These are phyloP conservation scores for Stichopus chloronotus DNA, from an alignment of 35 echinoderm and acorn worm genomes.

Conservation along the genomic window DNA sequence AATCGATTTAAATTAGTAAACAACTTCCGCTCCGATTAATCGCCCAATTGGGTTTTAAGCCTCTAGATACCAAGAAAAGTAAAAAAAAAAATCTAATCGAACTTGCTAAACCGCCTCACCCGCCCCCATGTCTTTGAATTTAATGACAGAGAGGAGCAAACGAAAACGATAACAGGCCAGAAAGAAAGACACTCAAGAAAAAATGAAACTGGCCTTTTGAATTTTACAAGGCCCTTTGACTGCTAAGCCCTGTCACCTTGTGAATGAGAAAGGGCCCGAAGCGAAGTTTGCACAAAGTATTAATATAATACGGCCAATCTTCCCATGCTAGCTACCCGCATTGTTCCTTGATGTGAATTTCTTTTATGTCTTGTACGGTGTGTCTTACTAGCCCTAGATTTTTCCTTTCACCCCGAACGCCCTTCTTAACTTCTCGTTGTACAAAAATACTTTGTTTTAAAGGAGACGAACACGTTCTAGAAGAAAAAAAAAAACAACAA, in stretches of 20 bases:
- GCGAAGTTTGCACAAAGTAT: conserved; percentile 53
- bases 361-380: background rate
- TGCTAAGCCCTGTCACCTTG: conserved; percentile 43
- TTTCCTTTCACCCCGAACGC: background rate
- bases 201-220: conserved; percentile 22
- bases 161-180: background rate
- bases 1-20: conserved; percentile 59
- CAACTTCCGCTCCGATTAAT: conserved; percentile 58
- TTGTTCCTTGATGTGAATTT: conserved; percentile 27
- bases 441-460: conserved; percentile 55
- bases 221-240: conserved; percentile 29
- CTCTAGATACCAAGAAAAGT: no score
- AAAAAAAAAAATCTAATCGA: background rate
- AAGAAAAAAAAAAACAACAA: background rate
- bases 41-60: conserved; percentile 20
- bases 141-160: background rate
- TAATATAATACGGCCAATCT: conserved; percentile 45
- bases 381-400: background rate
- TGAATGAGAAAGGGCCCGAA: conserved; percentile 28
- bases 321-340: conserved; percentile 5
- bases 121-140: background rate
- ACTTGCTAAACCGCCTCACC: background rate
- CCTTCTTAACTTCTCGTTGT: background rate
- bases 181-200: background rate
- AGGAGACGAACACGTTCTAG: background rate